Percentiles rank a stretch among this genome's conserved stretches.
These are phyloP conservation scores for Drosophila aff. DNA, from an alignment of 1,140 invertebrate species.

Conservation along the genomic window DNA sequence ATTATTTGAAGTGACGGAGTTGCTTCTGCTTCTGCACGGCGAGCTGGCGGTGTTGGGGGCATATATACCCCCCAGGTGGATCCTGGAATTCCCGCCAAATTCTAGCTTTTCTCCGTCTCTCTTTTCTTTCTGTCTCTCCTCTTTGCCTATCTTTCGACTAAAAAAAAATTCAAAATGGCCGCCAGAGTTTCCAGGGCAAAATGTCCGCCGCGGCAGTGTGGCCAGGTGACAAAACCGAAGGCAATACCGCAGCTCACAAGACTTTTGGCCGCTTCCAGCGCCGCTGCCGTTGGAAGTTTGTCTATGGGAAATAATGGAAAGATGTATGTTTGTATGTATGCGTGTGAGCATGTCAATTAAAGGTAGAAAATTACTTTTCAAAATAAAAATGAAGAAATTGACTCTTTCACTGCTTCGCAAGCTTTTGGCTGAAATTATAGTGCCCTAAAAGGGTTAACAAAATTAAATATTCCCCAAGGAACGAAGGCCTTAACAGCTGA, in stretches of 20 bases:
- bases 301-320: constrained; percentile 78
- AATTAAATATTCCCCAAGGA: too few species aligned
- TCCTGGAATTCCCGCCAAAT: constrained; percentile 38
- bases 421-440: too few species aligned
- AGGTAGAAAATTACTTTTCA: fast-evolving
- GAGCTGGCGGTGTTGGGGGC: too few species aligned
- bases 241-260: constrained; percentile 85
- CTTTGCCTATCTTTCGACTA: neutral
- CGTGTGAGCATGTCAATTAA: neutral
- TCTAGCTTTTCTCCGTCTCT: constrained; percentile 2
- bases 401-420: too few species aligned
- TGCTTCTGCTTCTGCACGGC: constrained; percentile 1
- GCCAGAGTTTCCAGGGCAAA: neutral
- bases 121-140: neutral
- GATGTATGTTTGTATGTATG: neutral
- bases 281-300: constrained; percentile 86
- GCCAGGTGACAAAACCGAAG: neutral
- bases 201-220: constrained; percentile 2
- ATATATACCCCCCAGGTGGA: constrained; percentile 20
- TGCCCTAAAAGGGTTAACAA: too few species aligned
- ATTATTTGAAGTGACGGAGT: neutral
- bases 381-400: neutral
- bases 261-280: constrained; percentile 87
- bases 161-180: constrained; percentile 8
- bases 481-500: too few species aligned